phyloP scores from a whole-genome alignment of 2,888 invertebrate genomes.

The Hanleya hanleyi region DNA sequence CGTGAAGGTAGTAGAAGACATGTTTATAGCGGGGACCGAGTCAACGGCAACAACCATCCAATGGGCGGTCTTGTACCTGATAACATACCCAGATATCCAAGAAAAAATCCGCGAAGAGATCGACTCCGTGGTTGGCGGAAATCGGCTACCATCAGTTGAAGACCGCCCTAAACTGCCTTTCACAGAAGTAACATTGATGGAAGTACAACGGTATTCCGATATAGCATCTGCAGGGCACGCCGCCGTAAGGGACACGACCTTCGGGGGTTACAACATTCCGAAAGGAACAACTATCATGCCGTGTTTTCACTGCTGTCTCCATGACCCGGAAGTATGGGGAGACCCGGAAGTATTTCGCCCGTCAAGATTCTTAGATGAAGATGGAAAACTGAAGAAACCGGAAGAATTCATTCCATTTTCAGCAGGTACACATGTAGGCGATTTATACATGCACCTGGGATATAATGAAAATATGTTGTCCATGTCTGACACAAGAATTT shows the following conservation, averaged over 20 bases:
- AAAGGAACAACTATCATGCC: neutral
- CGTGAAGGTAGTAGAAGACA: neutral
- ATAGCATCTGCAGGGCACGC: neutral
- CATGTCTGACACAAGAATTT: no score
- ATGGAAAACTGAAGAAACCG: neutral
- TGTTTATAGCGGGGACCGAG: neutral
- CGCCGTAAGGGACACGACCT: neutral
- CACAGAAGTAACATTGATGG: neutral
- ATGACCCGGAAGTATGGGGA: neutral
- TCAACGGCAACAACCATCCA: neutral
- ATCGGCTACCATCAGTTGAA: neutral
- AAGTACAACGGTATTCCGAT: neutral
- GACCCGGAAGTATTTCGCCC: neutral
- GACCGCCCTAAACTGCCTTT: neutral
- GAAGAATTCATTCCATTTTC: neutral
- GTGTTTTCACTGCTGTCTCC: neutral
- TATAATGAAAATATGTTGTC: no score
- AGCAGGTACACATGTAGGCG: no score
- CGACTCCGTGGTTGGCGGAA: neutral
- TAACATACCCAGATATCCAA: neutral
- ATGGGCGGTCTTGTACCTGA: neutral
- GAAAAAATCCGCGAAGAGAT: neutral
- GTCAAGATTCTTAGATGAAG: neutral
- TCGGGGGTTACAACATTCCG: neutral
- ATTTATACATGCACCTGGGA: no score